Conservation (phyloP, 1,140 invertebrate species). For the Bombus sylvicola region DNA sequence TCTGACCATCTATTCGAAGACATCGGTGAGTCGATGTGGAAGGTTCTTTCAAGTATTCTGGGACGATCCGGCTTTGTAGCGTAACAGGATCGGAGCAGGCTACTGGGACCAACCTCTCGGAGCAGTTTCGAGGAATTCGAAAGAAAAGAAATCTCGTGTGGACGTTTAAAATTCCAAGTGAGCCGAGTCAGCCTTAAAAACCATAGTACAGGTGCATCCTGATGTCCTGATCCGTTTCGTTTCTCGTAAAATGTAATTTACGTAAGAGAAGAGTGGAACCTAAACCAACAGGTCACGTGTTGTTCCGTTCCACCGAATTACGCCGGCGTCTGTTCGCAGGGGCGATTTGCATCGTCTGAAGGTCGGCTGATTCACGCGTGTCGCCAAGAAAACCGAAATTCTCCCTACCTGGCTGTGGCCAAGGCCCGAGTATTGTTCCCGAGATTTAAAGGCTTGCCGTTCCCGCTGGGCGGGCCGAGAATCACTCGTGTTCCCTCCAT, state of each 20-base stretch:
- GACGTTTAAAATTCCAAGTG: background rate
- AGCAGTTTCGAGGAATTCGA: background rate
- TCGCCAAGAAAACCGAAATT: conserved; percentile 23
- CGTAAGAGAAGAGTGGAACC: no score
- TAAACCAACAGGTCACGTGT: background rate
- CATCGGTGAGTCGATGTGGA: no score
- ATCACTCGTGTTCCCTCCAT: background rate
- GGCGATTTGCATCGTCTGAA: conserved; percentile 4
- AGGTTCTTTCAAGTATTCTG: no score
- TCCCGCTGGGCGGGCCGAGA: no score
- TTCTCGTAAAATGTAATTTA: background rate
- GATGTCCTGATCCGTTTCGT: background rate
- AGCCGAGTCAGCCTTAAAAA: background rate
- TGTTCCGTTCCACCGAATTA: background rate
- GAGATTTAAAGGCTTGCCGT: background rate
- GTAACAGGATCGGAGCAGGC: background rate
- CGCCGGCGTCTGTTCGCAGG: background rate
- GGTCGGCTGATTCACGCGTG: conserved; percentile 26
- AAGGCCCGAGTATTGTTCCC: conserved; percentile 22
- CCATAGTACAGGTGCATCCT: background rate
- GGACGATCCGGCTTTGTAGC: background rate
- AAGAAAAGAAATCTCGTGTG: background rate
- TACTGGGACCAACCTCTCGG: no score
- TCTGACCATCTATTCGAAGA: background rate
- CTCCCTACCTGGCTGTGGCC: conserved; percentile 1